A percentile compares a stretch with the other conserved stretches of the same genome.
Evolutionary conservation across 2,888 invertebrate species (phyloP).

Genomic region (Chymomyza procnemis): DNA sequence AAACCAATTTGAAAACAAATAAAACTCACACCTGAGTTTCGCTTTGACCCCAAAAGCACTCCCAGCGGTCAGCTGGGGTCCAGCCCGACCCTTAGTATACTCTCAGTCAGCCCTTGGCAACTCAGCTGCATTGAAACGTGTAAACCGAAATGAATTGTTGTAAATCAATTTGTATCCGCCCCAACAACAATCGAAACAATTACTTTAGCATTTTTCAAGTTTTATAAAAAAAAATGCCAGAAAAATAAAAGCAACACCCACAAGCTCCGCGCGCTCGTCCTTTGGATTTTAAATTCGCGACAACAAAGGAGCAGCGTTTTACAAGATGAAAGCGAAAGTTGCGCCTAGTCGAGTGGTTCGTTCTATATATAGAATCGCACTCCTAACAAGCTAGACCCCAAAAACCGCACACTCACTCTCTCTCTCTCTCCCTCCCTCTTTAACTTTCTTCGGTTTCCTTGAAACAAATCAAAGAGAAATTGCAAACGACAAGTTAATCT

Average conservation of each 20-base stretch:
- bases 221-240: conserved; percentile 12
- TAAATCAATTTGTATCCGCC: conserved; percentile 61
- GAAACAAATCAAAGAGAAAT: conserved; percentile 76
- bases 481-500: conserved; percentile 77
- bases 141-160: conserved; percentile 52
- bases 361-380: not conserved
- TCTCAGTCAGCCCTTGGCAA: conserved; percentile 18
- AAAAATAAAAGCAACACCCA: not conserved
- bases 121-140: conserved; percentile 30
- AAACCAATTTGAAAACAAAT: conserved; percentile 62
- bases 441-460: not conserved
- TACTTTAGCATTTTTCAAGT: conserved; percentile 41
- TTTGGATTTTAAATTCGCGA: not conserved
- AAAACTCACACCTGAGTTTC: conserved; percentile 62
- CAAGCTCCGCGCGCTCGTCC: not conserved
- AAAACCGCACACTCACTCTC: not conserved
- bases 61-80: conserved; percentile 4
- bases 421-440: not conserved
- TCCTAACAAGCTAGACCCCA: conserved; percentile 17
- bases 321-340: conserved; percentile 38
- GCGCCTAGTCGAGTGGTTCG: not conserved
- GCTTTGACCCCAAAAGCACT: conserved; percentile 4
- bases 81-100: conserved; percentile 2
- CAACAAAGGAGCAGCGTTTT: conserved; percentile 12
- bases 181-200: conserved; percentile 48